Base-by-base conservation (phyloP, 2,888 invertebrate species). In the Gasteruption jaculator region DNA sequence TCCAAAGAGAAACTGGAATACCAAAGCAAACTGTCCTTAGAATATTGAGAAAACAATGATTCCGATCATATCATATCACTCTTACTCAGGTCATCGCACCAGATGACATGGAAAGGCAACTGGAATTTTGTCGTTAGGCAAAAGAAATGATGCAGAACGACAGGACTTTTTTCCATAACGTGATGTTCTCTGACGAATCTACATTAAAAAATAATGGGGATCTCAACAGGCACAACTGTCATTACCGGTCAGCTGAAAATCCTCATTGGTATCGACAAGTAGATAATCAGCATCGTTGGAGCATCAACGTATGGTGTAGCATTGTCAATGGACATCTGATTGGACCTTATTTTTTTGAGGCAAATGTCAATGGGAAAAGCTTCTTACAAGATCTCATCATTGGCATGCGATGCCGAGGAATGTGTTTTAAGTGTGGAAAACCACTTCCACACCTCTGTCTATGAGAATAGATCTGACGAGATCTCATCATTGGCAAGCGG, bases 221-320 rank as follows among this genome's bases (percentile, higher is more conserved):
- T 34, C 38, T 50, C 3, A 57, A 60, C 37, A 24, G 47, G 22
- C 49, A 57, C 24, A 60, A 56, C 47, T 48, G 37, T 29, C 52
- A 53, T 45, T 50, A 56, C 34, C 58, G 49, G 55, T 45, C 54
- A 3, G 39, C 25, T n/a, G 46, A 44, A 12, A 58, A 56, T 44
- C 54, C 54, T 11, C 53, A 50, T 37, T 56, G 50, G 35, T 42
- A 46, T 15, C 20, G 43, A 24, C 38, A 34, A 21, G 41, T 52
- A 21, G 41, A 49, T 24, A 43, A 50, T 29, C 54, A 61, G 37
- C 49, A 56, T 48, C 32, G 36, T 37, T 49, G 37, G 47, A 46
- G 37, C n/a, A 10, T 54, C 3, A 53, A 56, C 27, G 49, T 49
- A 11, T 56, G 52, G 51, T 48, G 51, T 30, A 48, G 48, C 7